These are phyloP conservation scores for Forbesichthys agassizii DNA, from an alignment of 2,113 vertebrate species.

Conservation along the genomic window DNA sequence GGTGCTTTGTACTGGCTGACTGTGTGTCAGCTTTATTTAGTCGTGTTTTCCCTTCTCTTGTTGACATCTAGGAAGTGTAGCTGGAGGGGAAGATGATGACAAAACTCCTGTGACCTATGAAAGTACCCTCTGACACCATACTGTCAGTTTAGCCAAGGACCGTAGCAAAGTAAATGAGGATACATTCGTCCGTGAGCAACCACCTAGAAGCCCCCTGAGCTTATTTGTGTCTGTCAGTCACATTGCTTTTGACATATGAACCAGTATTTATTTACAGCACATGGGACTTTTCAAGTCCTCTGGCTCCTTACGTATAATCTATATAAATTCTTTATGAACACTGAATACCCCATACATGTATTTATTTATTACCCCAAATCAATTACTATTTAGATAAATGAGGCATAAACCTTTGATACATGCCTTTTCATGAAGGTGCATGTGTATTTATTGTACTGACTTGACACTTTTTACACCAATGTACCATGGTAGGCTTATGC, in stretches of 20 bases:
- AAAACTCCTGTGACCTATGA: constrained; percentile 75
- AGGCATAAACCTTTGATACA: constrained; percentile 4
- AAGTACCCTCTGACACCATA: constrained; percentile 71
- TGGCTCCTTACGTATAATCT: constrained; percentile 32
- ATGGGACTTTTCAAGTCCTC: constrained; percentile 34
- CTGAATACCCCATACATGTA: not conserved
- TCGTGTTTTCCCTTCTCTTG: not conserved
- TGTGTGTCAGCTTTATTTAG: not conserved
- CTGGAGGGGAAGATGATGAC: constrained; percentile 45
- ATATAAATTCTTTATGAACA: constrained; percentile 6
- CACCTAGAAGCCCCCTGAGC: constrained; percentile 39
- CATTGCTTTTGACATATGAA: constrained; percentile 15
- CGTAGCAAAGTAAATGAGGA: constrained; percentile 13
- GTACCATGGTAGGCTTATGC: not conserved
- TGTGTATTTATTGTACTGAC: constrained; percentile 4
- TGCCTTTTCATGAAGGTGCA: constrained; percentile 21
- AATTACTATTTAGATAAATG: not conserved
- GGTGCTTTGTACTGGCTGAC: not conserved
- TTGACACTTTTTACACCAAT: not conserved
- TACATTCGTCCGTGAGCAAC: constrained; percentile 9
- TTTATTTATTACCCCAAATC: constrained; percentile 7
- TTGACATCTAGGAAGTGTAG: constrained; percentile 36
- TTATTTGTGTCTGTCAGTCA: constrained; percentile 1
- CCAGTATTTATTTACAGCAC: constrained; percentile 60
- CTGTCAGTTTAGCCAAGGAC: constrained; percentile 7